A percentile compares a stretch with the other conserved stretches of the same genome.
Conservation (phyloP, 2,888 invertebrate species). For the Acanthococcus lagerstroemiae region DNA sequence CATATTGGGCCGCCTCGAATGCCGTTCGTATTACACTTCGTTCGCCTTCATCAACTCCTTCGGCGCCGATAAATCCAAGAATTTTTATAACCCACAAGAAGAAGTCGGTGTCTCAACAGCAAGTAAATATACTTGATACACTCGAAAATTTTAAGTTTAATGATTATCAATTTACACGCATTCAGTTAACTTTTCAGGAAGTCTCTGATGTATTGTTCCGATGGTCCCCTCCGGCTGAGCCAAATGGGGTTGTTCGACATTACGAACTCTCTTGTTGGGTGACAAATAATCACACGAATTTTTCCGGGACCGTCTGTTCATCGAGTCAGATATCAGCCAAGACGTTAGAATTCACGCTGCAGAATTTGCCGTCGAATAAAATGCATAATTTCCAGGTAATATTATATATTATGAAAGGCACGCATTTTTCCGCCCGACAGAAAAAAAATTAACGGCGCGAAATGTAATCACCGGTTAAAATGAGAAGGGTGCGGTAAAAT, state of each 20-base stretch:
- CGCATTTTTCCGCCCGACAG: no score
- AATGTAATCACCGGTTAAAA: no score
- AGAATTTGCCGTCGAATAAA: slow-evolving; percentile 49
- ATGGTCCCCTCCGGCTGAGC: slow-evolving; percentile 65
- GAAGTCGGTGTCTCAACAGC: slow-evolving; percentile 5
- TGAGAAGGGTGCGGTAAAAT: no score
- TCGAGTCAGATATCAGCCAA: slow-evolving; percentile 39
- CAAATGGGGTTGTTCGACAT: slow-evolving; percentile 63
- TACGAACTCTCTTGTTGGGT: slow-evolving; percentile 65
- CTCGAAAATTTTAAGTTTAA: no score
- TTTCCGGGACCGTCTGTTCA: slow-evolving; percentile 6
- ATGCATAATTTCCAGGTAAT: slow-evolving; percentile 60
- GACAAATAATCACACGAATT: slow-evolving; percentile 32
- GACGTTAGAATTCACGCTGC: slow-evolving; percentile 50
- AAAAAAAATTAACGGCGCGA: no score
- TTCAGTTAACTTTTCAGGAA: slow-evolving; percentile 35
- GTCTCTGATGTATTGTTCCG: slow-evolving; percentile 60
- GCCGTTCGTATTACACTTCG: slow-evolving; percentile 52
- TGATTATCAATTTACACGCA: no score
- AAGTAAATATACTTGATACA: no score
- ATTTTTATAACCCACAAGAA: slow-evolving; percentile 51
- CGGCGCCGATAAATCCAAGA: slow-evolving; percentile 60
- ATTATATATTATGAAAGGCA: no score
- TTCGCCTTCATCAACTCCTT: slow-evolving; percentile 73
- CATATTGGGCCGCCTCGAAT: slow-evolving; percentile 71